Evolutionary conservation across 2,797 vertebrate genomes (phyloP).

Genomic region (Triplophysa bombifrons): DNA sequence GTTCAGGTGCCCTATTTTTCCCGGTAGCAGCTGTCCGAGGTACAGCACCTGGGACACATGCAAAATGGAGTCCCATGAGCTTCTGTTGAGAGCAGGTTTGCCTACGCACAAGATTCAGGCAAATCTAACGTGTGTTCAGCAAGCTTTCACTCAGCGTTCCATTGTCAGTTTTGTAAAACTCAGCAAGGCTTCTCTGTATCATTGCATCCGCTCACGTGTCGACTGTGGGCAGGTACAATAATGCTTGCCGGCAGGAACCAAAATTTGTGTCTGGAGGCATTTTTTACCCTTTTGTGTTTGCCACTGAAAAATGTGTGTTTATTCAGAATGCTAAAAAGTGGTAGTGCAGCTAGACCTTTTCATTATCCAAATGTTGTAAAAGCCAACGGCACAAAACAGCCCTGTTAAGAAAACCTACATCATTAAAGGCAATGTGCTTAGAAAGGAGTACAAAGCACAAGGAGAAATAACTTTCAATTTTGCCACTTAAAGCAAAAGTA

Average conservation of each 20-base stretch:
- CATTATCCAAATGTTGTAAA: constrained; percentile 27
- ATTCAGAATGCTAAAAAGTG: constrained; percentile 48
- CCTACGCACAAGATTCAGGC: constrained; percentile 5
- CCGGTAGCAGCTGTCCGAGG: constrained; percentile 9
- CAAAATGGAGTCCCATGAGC: constrained; percentile 21
- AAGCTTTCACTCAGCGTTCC: constrained; percentile 17
- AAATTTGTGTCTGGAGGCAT: constrained; percentile 24
- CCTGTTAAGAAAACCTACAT: constrained; percentile 54
- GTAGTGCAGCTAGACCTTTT: constrained; percentile 22
- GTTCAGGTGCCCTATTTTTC: constrained; percentile 32
- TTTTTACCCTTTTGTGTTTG: constrained; percentile 12
- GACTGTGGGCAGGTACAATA: constrained; percentile 12
- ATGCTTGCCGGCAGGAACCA: neutral
- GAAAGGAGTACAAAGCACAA: constrained; percentile 15
- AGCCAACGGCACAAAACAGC: constrained; percentile 42
- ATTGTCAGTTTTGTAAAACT: constrained; percentile 32
- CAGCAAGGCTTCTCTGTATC: constrained; percentile 30
- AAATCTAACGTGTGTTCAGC: constrained; percentile 32
- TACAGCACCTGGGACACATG: neutral
- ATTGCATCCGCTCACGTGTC: constrained; percentile 19
- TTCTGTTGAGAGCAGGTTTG: constrained; percentile 15
- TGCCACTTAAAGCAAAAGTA: constrained; percentile 46
- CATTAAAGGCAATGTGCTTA: constrained; percentile 43
- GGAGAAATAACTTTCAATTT: constrained; percentile 20
- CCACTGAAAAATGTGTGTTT: constrained; percentile 43